Base-by-base conservation (phyloP, 2,888 invertebrate genomes). In the Beris morrisii region DNA sequence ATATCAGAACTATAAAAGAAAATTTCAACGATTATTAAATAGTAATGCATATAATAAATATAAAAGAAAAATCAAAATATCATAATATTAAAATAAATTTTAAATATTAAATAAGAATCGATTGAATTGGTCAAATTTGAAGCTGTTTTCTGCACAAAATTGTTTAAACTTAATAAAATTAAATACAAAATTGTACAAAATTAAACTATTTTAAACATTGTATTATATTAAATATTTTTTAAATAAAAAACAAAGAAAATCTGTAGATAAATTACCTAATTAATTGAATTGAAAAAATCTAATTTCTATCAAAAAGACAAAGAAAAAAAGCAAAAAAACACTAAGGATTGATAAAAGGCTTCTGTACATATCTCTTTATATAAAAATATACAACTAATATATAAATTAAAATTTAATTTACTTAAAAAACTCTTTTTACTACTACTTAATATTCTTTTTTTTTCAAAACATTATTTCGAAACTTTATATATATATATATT, bases 61-160 rank as follows among this genome's bases (percentile, higher is more conserved):
- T 9, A 38, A 38, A 38, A 3, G 5, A 38, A 7, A 38, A 5
- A 7, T 38, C 7, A 50, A 59, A 31, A 28, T 22, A 52, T 52
- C 11, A 52, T 52, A 28, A 22, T 52, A 44, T 22, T 28, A 56
- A 13, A 58, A 58, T 45, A 59, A 59, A 28, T 45, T 44, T 31
- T 12, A 57, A 45, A 57, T 6, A 45, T 22, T 45, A 57, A 57
- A 15, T 15, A 4, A 43, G n/a, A 57, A 28, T 11, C 38, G n/a
- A 57, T 1, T 45, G 11, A 22, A 57, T 38, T 38, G 38, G 38
- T 7, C 5, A 38, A 38, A 38, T 7, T 38, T 3, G 38, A 38
- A 44, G 61, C 61, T 61, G 61, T 61, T 61, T 61, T 52, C 61
- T 61, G 61, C 61, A 61, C 61, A 61, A 61, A 61, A 28, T 61